Percentiles rank a stretch among this genome's conserved stretches.
Conservation (phyloP, 2,113 vertebrate species). For the Arizona elegans region DNA sequence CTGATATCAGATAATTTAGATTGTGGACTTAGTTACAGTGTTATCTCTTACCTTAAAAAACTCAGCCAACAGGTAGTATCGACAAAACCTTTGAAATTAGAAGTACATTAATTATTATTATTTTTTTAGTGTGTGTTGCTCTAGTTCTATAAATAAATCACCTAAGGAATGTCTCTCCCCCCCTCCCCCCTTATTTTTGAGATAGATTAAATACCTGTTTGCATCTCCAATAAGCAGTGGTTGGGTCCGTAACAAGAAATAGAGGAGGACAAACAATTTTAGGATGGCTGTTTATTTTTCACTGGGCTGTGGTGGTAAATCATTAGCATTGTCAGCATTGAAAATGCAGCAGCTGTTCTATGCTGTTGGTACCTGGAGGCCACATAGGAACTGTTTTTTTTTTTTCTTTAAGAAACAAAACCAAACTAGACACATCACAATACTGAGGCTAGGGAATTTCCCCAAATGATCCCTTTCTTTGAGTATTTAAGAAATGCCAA, state of each 20-base stretch:
- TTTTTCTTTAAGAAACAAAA: background rate
- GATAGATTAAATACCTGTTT: background rate
- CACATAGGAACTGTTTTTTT: background rate
- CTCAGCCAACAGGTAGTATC: constrained; percentile 87
- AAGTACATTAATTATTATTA: constrained; percentile 72
- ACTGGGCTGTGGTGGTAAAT: background rate
- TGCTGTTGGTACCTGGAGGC: background rate
- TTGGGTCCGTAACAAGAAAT: background rate
- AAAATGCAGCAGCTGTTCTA: background rate
- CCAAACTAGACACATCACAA: background rate
- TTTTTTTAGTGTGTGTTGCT: constrained; percentile 70
- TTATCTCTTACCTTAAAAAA: constrained; percentile 88
- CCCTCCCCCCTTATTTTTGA: background rate
- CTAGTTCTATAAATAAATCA: constrained; percentile 57
- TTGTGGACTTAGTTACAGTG: constrained; percentile 87
- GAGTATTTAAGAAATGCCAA: background rate
- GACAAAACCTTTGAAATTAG: constrained; percentile 79
- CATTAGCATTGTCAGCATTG: background rate
- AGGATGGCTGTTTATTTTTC: background rate
- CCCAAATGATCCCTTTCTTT: background rate
- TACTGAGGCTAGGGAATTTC: background rate
- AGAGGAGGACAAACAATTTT: background rate
- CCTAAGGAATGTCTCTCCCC: constrained; percentile 39
- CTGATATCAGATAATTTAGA: constrained; percentile 85
- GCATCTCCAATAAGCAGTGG: background rate